Evolutionary conservation across 2,888 invertebrate species (phyloP), one percentile per base, ranked within the genome.

Genomic region (Phragmatobia fuliginosa): DNA sequence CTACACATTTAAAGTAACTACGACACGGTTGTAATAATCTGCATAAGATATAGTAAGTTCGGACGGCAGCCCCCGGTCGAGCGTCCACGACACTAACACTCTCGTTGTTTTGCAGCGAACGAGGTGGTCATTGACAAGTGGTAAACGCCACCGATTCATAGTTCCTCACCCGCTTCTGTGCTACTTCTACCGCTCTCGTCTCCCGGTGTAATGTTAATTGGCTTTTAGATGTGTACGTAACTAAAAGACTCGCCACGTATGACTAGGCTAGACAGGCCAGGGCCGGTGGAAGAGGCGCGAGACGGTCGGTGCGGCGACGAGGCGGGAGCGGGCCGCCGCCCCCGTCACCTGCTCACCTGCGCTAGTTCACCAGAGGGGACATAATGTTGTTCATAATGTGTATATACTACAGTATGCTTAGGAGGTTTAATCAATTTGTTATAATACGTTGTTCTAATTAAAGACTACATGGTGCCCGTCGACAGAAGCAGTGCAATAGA

Each of bases 41-140:
- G 87, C 92, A 87, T 90, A 91, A 89, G 87, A 90, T 84, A 90
- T 87, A 87, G 92, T 93, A 92, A 94, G 94, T 92, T 91, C 90
- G 91, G 91, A 88, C 89, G 90, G 90, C 90, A 83, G 85, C 88
- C 87, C 83, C 87, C 91, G 91, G 87, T 85, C 90, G 90, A 85
- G 82, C 90, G 89, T 83, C 82, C 85, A 82, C 85, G 74, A 86
- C 89, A 90, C 91, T 94, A 94, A 94, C 92, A 83, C 88, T 92
- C 88, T 83, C 91, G 90, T 94, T 95, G 89, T 95, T 95, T 96
- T 96, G 90, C 96, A 97, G 97, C 95, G 96, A 96, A 96, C 95
- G 97, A 97, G 91, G 94, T 92, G 94, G 97, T 97, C 95, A 90
- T 96, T 95, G 96, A 96, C 96, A 97, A 96, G 96, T 97, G 96